Evolutionary conservation across 2,797 vertebrate species (phyloP).

Genomic region (Allobates femoralis): DNA sequence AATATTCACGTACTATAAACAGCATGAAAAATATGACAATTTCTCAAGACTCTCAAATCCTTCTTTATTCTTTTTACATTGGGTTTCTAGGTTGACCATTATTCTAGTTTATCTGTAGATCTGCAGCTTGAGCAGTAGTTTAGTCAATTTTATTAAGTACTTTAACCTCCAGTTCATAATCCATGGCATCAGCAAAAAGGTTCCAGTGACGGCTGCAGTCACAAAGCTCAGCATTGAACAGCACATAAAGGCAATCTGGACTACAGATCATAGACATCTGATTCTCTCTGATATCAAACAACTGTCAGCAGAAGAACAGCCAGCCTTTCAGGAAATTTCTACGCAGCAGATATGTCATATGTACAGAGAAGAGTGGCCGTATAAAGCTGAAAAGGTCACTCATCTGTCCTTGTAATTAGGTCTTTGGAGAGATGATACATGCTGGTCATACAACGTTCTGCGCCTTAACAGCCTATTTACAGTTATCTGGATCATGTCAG

Average conservation of each 20-base stretch:
- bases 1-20: neutral
- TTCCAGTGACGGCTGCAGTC: neutral
- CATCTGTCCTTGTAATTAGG: conserved; percentile 54
- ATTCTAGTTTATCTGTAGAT: neutral
- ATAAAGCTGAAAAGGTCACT: conserved; percentile 63
- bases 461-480: neutral
- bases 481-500: conserved; percentile 8
- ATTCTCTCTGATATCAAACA: conserved; percentile 27
- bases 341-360: conserved; percentile 8
- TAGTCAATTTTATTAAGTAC: neutral
- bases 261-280: neutral
- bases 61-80: neutral
- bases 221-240: neutral
- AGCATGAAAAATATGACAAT: neutral
- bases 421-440: conserved; percentile 58
- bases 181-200: conserved; percentile 27
- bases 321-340: conserved; percentile 1
- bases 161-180: conserved; percentile 2
- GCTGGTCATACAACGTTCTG: neutral
- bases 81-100: neutral
- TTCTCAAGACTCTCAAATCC: neutral
- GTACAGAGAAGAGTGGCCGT: conserved; percentile 55
- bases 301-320: conserved; percentile 3
- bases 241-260: conserved; percentile 3
- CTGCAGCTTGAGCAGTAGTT: neutral